Evolutionary conservation across 2,797 vertebrate genomes (phyloP), one percentile per base, ranked within the genome.

Genomic region (Cyprinodon diabolis): DNA sequence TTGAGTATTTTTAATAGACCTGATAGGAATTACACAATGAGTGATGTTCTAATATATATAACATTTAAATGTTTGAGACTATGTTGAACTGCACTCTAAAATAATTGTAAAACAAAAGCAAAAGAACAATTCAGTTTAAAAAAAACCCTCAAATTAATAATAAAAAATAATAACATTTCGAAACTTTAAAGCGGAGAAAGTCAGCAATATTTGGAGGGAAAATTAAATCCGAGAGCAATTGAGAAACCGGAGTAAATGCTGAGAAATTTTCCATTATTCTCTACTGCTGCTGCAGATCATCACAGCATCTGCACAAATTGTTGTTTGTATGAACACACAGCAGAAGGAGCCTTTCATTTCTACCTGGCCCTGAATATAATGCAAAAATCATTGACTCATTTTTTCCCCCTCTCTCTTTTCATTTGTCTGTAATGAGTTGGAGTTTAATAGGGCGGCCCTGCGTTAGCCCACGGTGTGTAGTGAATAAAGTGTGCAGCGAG

Each of bases 401-500:
- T 30, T 66, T 52, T 45, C 37, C 35, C 8, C 19, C 19, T 30
- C 48, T 57, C 77, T 58, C 19, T 74, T 69, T 54, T n/a, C 69
- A 21, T 82, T 66, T 54, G 47, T 76, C 65, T 72, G 52, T 74
- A 73, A 69, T 54, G 71, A 84, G 49, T 49, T 65, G 72, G 25
- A 72, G 79, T 74, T 84, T 76, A 79, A 77, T 14, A 74, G 63
- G 74, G 73, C 63, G 60, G 77, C 70, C 43, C 56, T n/a, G 37
- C 66, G 72, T 81, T 43, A 47, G 58, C 55, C 37, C 6, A 6
- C 47, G 51, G 65, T 74, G 69, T 74, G 68, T 35, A 17, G 72
- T 74, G 82, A 74, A 60, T 79, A 30, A 48, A 72, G 77, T 81
- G 79, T 76, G 80, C 62, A 74, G 48, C 47, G 81, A 79, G 83